Base-by-base conservation (phyloP, 1,140 invertebrate species). In the Macrocentrus cingulum region DNA sequence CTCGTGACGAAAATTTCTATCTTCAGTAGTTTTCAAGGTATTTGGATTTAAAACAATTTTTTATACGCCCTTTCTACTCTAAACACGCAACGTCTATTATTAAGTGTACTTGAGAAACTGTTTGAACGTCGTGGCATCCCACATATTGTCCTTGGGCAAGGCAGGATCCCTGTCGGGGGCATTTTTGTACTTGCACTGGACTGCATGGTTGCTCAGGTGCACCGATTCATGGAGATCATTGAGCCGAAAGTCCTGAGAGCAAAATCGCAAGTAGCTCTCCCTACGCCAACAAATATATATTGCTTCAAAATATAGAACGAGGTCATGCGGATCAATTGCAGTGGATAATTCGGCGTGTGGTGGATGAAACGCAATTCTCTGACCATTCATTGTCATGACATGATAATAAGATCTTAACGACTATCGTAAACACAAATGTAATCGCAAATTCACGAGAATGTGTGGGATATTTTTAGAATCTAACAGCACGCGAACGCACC, bases 171-270 rank as follows among this genome's bases (percentile, higher is more conserved):
- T 79, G 45, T 88, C 85, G 1, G 80, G 81, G 39, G 84, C 84
- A 71, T 95, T 96, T 67, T 88, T 89, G 67, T 96, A 97, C 74
- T 92, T 89, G 67, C 91, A 90, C 77, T 97, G 95, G 20, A 98
- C 88, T 1, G 94, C 91, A 79, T 97, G 90, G 80, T 98, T 97
- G 36, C 92, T 95, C 4, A 98, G 80, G 77, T 97, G 95, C 49
- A 97, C 88, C 0, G 92, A 94, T 79, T 95, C 93, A 70, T 97
- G 91, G 69, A 92, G 92, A 76, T 94, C 90, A n/a, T 85, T 87
- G 37, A 98, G 75, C 57, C 86, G 90, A 77, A 94, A 98, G 70
- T 90, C 87, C 79, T 95, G 91, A 0, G 93, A 92, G 74, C 94
- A 96, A 81, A 98, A 97, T 53, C 94, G 82, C 50, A 97, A 77